Evolutionary conservation across 2,797 vertebrate species (phyloP).

Genomic region (Chromobotia macracanthus): DNA sequence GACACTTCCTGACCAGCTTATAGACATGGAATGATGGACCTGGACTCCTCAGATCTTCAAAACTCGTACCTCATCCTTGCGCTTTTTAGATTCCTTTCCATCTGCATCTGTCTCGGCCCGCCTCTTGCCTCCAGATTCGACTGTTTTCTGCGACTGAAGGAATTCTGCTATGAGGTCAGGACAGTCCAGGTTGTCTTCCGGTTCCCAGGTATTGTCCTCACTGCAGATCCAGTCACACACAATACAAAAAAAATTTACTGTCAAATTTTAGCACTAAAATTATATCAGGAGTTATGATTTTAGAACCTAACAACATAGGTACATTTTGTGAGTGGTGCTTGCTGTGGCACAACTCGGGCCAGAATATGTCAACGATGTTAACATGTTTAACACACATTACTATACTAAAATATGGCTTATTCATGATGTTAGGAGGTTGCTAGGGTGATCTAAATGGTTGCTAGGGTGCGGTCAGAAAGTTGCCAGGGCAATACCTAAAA

Average conservation of each 20-base stretch:
- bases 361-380: too few relatives aligned
- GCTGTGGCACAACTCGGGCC: too few relatives aligned
- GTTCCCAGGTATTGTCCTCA: constrained; percentile 98
- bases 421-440: too few relatives aligned
- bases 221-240: constrained; percentile 69
- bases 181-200: constrained; percentile 96
- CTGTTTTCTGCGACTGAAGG: constrained; percentile 91
- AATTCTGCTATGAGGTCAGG: constrained; percentile 96
- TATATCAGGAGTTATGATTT: neutral
- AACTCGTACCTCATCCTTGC: constrained; percentile 89
- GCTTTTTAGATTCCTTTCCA: constrained; percentile 95
- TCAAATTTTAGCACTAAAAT: neutral
- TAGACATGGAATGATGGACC: constrained; percentile 29
- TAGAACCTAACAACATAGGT: neutral
- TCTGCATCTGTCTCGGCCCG: constrained; percentile 85
- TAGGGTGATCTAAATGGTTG: too few relatives aligned
- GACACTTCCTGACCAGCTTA: constrained; percentile 50
- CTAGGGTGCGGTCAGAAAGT: too few relatives aligned
- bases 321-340: too few relatives aligned
- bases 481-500: too few relatives aligned
- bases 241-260: neutral
- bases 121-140: constrained; percentile 87
- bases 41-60: constrained; percentile 16
- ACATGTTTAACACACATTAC: too few relatives aligned
- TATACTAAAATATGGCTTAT: too few relatives aligned